Evolutionary conservation across 2,888 invertebrate genomes (phyloP).

Genomic region (Amblyjoppa fuscipennis): DNA sequence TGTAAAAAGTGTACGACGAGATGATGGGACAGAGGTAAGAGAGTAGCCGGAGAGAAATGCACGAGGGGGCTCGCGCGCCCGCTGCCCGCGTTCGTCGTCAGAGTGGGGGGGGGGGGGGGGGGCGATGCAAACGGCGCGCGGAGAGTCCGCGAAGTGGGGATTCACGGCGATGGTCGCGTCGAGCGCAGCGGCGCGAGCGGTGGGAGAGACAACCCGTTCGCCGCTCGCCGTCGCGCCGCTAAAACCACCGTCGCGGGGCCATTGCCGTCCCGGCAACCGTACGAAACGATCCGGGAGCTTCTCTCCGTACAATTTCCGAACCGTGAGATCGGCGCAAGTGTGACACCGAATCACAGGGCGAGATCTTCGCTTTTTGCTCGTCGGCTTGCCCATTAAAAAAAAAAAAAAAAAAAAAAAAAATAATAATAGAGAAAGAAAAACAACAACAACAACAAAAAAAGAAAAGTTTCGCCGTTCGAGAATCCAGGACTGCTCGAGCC

Average conservation of each 20-base stretch:
- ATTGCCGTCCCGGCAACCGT: conserved; percentile 82
- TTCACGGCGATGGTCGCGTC: conserved; percentile 65
- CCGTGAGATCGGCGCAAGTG: neutral
- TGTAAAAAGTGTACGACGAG: conserved; percentile 32
- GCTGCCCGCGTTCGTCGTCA: conserved; percentile 33
- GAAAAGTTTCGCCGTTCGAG: neutral
- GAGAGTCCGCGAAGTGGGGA: conserved; percentile 39
- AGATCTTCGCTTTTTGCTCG: neutral
- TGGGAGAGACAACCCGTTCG: conserved; percentile 75
- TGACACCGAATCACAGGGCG: neutral
- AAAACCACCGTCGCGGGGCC: conserved; percentile 79
- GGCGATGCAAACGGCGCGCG: conserved; percentile 12
- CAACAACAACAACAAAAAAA: too few relatives aligned
- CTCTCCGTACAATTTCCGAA: conserved; percentile 39
- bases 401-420: neutral
- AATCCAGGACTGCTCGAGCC: neutral
- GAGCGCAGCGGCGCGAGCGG: conserved; percentile 60
- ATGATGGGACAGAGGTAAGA: conserved; percentile 12
- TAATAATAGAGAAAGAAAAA: too few relatives aligned
- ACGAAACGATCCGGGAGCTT: conserved; percentile 75
- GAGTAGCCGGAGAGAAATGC: conserved; percentile 27
- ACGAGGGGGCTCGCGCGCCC: conserved; percentile 50
- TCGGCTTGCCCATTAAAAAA: neutral
- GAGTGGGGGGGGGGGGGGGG: conserved; percentile 28
- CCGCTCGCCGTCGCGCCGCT: conserved; percentile 79